Evolutionary conservation across 2,888 invertebrate genomes (phyloP), one percentile per base, ranked within the genome.

Genomic region (Pandemis cinnamomeana): DNA sequence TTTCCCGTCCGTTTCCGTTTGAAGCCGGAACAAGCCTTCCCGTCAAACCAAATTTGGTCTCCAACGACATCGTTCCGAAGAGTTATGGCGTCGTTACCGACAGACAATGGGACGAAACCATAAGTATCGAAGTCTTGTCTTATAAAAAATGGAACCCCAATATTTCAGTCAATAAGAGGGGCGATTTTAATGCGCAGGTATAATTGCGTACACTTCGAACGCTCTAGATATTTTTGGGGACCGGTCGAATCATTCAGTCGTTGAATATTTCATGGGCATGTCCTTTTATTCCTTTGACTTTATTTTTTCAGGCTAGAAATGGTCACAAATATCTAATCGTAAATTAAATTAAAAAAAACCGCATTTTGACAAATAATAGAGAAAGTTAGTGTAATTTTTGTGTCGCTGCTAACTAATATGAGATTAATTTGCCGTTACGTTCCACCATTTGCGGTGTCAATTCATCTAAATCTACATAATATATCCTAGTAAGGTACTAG

Each of bases 41-140:
- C 51, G 71, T 71, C 71, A 71, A 71, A 71, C 71, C 66, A 61
- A 71, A 71, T 71, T 71, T 60, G 66, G 63, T 42, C 71, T 64
- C 20, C 71, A 48, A 48, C 66, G 71, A 60, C 60, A 60, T 71
- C 60, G 71, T 71, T 71, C 64, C 58, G 20, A 36, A 20, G 11
- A 71, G 48, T 66, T 67, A 71, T 60, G 51, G 66, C 66, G 66
- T 10, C 66, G 66, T 67, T 71, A 60, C 71, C 13, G 66, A 66
- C 71, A 63, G 69, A 61, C 71, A 64, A 71, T 44, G 71, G 53
- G 44, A 64, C 46, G 10, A 71, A 61, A 71, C 13, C 48, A 51
- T 51, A 42, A 51, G 51, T 71, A 66, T 67, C 42, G 44, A 71
- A 63, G 42, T 46, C 64, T 61, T 8, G 46, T 36, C 55, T 66